Percentiles rank a stretch among this genome's conserved stretches.
These are phyloP conservation scores for Archegozetes longisetosus DNA, from an alignment of 1,140 invertebrate genomes.

Conservation along the genomic window DNA sequence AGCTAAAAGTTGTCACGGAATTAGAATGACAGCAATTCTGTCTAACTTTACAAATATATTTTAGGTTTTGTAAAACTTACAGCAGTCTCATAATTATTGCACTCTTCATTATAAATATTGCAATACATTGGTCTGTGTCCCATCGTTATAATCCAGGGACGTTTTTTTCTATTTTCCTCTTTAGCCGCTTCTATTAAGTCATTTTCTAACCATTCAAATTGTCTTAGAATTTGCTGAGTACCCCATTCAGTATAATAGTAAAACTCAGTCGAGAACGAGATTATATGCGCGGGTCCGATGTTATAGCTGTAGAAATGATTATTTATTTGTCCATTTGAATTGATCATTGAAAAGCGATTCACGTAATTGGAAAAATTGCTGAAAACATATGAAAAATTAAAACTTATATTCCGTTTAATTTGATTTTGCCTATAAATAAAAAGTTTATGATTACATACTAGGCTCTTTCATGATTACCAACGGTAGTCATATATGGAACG, in stretches of 20 bases:
- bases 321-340: constrained; percentile 25
- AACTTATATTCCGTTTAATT: not conserved
- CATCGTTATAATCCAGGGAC: constrained; percentile 84
- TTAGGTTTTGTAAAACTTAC: too few species aligned
- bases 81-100: too few species aligned
- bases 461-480: constrained; percentile 70
- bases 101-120: too few species aligned
- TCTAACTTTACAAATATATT: too few species aligned
- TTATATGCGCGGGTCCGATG: too few species aligned
- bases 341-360: constrained; percentile 52
- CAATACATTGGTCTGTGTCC: constrained; percentile 97
- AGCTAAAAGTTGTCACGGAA: too few species aligned
- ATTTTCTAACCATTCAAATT: constrained; percentile 72
- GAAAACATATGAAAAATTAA: constrained; percentile 27
- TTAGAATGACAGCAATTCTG: too few species aligned
- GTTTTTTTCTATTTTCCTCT: constrained; percentile 40
- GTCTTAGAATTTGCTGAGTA: constrained; percentile 53
- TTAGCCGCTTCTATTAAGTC: constrained; percentile 49
- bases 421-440: constrained; percentile 33
- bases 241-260: constrained; percentile 68
- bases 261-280: too few species aligned
- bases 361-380: too few species aligned
- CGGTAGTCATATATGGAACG: constrained; percentile 76
- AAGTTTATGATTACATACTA: constrained; percentile 68
- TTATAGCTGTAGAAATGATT: constrained; percentile 34